Evolutionary conservation across 2,797 vertebrate genomes (phyloP), one percentile per base, ranked within the genome.

Genomic region (Alfaro cultratus): DNA sequence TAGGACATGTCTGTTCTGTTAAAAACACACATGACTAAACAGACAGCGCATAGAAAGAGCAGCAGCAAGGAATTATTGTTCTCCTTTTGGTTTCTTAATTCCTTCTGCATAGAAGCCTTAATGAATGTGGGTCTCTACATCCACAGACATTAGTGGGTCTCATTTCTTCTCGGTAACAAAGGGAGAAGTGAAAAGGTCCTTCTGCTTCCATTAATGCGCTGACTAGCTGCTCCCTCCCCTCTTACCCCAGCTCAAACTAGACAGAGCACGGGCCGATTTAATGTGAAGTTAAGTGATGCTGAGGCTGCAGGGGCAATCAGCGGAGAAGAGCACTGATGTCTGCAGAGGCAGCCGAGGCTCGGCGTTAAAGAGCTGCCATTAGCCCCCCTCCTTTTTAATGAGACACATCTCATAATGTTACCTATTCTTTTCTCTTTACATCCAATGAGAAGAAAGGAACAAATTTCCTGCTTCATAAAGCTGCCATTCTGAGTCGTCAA

Each of bases 201-300:
- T 92, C 88, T 91, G 87, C 93, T 88, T 93, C 91, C 91, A 93
- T 94, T 95, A 95, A 93, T 93, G 87, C 91, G 88, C 91, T 87
- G 90, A 87, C 92, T 89, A 81, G 87, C 82, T 89, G 89, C 82
- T 90, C 78, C 79, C 87, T 87, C 82, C 78, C 78, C 86, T 87
- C 82, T 76, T 90, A 82, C 87, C 88, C 85, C 57, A 62, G 89
- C 91, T 90, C 86, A 90, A 88, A 94, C 90, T 74, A 94, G 92
- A 89, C 85, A 68, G 85, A 86, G 91, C 87, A 76, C 84, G 89
- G 86, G 86, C 80, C 87, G 67, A 83, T 88, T 93, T 94, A 94
- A 95, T 93, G 91, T 90, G 87, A 91, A 90, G 92, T 90, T 95
- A 94, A 94, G 93, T 93, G 94, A 94, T 93, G 91, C 94, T 88